phyloP scores from a whole-genome alignment of 2,797 vertebrate species.

The Sphenopsis melanotis region DNA sequence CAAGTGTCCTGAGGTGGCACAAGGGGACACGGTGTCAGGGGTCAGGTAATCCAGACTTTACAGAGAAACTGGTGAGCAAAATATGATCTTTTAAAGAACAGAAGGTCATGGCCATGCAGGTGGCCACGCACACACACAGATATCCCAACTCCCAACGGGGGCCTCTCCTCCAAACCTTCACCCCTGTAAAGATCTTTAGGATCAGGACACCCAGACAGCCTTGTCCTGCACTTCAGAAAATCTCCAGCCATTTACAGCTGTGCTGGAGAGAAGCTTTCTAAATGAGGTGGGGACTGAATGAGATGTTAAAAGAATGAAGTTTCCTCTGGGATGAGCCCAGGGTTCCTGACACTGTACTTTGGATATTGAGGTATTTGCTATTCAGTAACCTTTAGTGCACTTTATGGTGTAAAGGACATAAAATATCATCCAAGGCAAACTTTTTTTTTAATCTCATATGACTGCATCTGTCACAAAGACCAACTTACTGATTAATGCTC shows the following conservation, averaged over 20 bases:
- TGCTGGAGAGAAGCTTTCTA: neutral
- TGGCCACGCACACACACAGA: neutral
- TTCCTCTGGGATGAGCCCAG: neutral
- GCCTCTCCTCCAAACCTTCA: neutral
- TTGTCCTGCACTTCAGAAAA: neutral
- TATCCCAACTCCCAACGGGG: accelerated
- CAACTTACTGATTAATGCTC: conserved; percentile 57
- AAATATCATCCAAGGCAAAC: conserved; percentile 41
- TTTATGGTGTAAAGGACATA: conserved; percentile 43
- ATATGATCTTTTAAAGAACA: neutral
- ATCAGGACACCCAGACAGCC: neutral
- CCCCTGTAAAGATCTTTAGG: neutral
- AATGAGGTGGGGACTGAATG: neutral
- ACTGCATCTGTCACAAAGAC: conserved; percentile 34
- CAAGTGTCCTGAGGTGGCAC: neutral
- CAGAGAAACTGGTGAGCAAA: neutral
- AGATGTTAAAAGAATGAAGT: neutral
- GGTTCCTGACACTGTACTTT: neutral
- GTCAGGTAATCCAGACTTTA: neutral
- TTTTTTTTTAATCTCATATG: neutral
- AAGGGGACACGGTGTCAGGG: accelerated
- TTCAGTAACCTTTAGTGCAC: conserved; percentile 36
- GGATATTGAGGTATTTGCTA: conserved; percentile 4
- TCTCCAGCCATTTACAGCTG: neutral
- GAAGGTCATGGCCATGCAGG: neutral